phyloP scores from a whole-genome alignment of 2,797 vertebrate species.

The Xenops minutus region DNA sequence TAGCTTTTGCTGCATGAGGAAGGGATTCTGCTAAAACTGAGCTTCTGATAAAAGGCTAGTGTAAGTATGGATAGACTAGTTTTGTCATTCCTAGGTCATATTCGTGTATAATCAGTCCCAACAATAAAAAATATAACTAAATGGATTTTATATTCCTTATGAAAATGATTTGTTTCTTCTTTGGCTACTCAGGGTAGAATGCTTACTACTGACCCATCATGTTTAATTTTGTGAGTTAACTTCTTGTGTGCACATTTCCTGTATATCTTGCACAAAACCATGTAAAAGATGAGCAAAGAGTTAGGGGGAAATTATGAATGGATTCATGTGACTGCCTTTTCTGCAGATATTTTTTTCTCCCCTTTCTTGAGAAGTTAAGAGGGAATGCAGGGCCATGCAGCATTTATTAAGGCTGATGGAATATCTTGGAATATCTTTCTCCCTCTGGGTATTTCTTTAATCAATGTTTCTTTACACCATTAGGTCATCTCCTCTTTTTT shows the following conservation, averaged over 20 bases:
- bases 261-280: constrained; percentile 17
- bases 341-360: background rate
- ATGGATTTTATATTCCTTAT: background rate
- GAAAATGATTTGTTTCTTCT: background rate
- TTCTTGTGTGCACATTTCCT: background rate
- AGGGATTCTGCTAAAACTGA: background rate
- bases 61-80: background rate
- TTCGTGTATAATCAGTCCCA: background rate
- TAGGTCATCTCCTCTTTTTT: constrained; percentile 50
- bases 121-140: background rate
- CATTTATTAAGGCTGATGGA: constrained; percentile 13
- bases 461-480: constrained; percentile 55
- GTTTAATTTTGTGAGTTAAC: background rate
- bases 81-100: background rate
- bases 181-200: background rate
- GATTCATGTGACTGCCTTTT: constrained; percentile 45
- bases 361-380: background rate
- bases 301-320: constrained; percentile 21
- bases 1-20: background rate
- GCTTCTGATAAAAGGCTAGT: background rate
- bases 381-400: background rate
- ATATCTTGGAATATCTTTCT: constrained; percentile 19
- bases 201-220: background rate
- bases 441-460: constrained; percentile 50
- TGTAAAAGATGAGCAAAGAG: constrained; percentile 1